Base-by-base conservation (phyloP, 2,888 invertebrate species). In the Steinernema carpocapsae region DNA sequence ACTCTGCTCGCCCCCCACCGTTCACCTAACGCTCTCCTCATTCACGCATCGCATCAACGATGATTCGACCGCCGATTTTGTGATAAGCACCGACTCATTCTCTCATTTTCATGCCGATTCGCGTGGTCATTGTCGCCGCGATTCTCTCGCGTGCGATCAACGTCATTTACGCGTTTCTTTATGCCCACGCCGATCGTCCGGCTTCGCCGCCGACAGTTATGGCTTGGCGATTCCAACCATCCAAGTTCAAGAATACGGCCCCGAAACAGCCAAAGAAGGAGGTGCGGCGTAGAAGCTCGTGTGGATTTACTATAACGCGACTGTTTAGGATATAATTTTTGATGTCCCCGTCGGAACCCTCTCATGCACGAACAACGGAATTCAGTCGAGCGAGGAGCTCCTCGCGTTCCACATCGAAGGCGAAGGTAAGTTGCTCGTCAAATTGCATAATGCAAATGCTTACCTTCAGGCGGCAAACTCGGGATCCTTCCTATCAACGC, bases 181-280 rank as follows among this genome's bases (percentile, higher is more conserved):
- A 24, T 22, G 56, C 56, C 56, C 14, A 37, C 37, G 43, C 14
- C 56, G 56, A 19, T 17, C 24, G 22, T 19, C 2, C 56, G 24
- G 56, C 6, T 56, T 56, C 72, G 24, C 7, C 43, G 26, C 51
- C 72, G 10, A 14, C 43, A 56, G 59, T 19, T n/a, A 88, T 88
- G 88, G 88, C 88, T 37, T 88, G 88, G 88, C 84, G 95, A 90
- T 96, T 96, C 90, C 95, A 96, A 91, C 94, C 94, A 88, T 95
- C 95, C 79, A 97, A 97, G 90, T 97, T 94, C 90, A 97, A 96
- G 91, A 97, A 97, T 92, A 94, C 96, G 79, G 93, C 94, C 82
- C 95, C 96, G 56, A 94, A 95, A 87, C 93, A 94, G 87, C 95
- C 95, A 48, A 96, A 95, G 88, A 94, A 94, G 76, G 95, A 96